Evolutionary conservation across 2,113 vertebrate genomes (phyloP), one percentile per base, ranked within the genome.

Genomic region (Mormyrus iriodes): DNA sequence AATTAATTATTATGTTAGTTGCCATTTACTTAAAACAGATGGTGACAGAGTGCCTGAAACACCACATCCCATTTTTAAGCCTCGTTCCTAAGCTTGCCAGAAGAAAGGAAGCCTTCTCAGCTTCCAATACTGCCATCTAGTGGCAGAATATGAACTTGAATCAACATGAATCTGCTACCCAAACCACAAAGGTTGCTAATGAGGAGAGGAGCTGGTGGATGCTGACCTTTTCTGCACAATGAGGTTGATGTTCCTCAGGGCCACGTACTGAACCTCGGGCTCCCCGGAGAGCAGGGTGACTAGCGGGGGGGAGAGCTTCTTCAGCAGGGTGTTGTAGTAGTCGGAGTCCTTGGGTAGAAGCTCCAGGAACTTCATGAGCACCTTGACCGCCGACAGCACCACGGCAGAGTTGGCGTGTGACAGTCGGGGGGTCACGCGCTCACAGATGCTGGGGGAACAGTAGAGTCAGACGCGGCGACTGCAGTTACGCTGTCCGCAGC

Each of bases 351-450:
- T 99, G 84, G 98, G 98, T 88, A 99, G 95, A 48, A 99, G 96
- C 92, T 99, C 98, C 91, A 99, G 92, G 93, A 99, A 99, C 92
- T 99, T 99, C 98, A 99, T 99, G 90, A 99, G 94, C 88, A 99
- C 98, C 94, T 99, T 99, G 73, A 99, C 98, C 0, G 98, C 98
- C 0, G 98, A 99, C 88, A 99, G 95, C 90, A 99, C 98, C 94
- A 99, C 98, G 0, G 98, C 98, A 0, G 98, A 99, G 95, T 99
- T 99, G 94, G 98, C 98, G 0, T 99, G 98, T 52, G 98, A 99
- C 76, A 99, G 96, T 1, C 98, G 96, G 6, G 98, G 98, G 4
- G 98, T 99, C 86, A 99, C 98, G 0, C 98, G 97, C 91, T 99
- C 98, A 86, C 98, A 99, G 91, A 99, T 99, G 91, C 98, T 99